Evolutionary conservation across 2,888 invertebrate species (phyloP).

Genomic region (Cartodere bifasciata): DNA sequence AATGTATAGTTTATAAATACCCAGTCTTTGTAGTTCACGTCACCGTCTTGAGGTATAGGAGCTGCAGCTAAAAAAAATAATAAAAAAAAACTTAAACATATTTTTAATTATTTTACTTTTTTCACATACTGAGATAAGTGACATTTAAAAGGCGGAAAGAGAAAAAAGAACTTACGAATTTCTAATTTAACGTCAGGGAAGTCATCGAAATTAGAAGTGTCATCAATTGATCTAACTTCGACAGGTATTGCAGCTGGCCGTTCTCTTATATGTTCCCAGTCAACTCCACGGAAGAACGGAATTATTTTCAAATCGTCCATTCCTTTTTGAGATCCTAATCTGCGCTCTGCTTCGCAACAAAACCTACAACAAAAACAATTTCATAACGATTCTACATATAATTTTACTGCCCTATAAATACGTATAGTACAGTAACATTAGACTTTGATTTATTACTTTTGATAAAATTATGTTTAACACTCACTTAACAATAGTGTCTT

Average conservation of each 20-base stretch:
- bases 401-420: not conserved
- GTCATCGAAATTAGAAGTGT: conserved; percentile 99
- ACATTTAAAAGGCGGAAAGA: no score
- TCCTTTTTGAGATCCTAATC: conserved; percentile 79
- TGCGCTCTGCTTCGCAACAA: conserved; percentile 91
- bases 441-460: not conserved
- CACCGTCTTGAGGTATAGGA: conserved; percentile 79
- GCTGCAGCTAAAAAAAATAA: conserved; percentile 61
- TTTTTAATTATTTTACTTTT: no score
- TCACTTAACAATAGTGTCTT: conserved; percentile 70
- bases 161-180: conserved; percentile 70
- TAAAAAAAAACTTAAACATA: no score
- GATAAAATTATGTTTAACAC: conserved; percentile 9
- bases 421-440: not conserved
- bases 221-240: conserved; percentile 96
- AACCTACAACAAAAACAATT: conserved; percentile 49
- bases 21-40: conserved; percentile 94
- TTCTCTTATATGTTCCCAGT: conserved; percentile 98
- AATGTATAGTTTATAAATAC: conserved; percentile 99
- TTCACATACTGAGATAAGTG: no score
- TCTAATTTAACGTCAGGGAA: conserved; percentile 98
- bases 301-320: conserved; percentile 88
- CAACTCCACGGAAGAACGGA: conserved; percentile 91
- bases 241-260: conserved; percentile 96
- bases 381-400: no score